These are phyloP conservation scores for Cheilosia urbana DNA, from an alignment of 2,888 invertebrate genomes.

Conservation along the genomic window DNA sequence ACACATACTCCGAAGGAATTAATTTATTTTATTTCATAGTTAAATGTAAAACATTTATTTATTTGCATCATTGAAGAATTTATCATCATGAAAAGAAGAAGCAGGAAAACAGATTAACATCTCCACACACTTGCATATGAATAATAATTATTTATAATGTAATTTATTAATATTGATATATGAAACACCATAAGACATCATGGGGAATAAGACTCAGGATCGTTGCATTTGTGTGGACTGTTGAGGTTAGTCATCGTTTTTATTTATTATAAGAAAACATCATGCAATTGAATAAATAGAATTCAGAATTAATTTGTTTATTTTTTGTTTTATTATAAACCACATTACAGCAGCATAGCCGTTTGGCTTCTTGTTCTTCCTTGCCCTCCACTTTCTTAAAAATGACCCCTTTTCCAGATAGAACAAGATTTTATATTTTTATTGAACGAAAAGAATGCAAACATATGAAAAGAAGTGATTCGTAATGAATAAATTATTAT, in stretches of 20 bases:
- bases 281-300: conserved; percentile 72
- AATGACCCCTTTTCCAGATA: too few relatives aligned
- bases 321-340: background rate
- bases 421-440: too few relatives aligned
- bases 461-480: too few relatives aligned
- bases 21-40: conserved; percentile 68
- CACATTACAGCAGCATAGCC: too few relatives aligned
- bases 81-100: conserved; percentile 35
- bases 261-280: conserved; percentile 33
- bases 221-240: conserved; percentile 43
- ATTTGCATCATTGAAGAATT: conserved; percentile 57
- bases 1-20: conserved; percentile 46
- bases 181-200: conserved; percentile 15
- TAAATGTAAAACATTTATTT: conserved; percentile 56
- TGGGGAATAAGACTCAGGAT: conserved; percentile 57
- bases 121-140: conserved; percentile 31
- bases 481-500: too few relatives aligned
- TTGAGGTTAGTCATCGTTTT: conserved; percentile 39
- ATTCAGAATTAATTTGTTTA: conserved; percentile 55
- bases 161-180: conserved; percentile 37
- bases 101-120: conserved; percentile 21
- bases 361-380: too few relatives aligned
- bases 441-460: too few relatives aligned
- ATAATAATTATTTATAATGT: conserved; percentile 11
- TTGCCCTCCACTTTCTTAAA: too few relatives aligned